Percentiles rank a stretch among this genome's conserved stretches.
Evolutionary conservation across 2,113 vertebrate genomes (phyloP).

Genomic region (Megaleporinus macrocephalus): DNA sequence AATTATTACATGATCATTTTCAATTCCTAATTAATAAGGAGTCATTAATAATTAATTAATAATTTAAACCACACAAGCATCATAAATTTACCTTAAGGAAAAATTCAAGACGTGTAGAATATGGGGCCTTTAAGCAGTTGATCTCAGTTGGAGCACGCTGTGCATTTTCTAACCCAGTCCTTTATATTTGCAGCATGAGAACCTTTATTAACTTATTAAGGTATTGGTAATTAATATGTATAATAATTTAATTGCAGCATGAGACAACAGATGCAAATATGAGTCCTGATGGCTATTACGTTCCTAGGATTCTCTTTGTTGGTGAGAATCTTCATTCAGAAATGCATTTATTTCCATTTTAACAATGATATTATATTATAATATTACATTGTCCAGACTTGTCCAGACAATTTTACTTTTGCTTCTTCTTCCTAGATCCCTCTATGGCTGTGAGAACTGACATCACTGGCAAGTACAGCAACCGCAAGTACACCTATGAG

Average conservation of each 20-base stretch:
- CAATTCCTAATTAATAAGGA: too few species aligned
- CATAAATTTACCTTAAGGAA: too few species aligned
- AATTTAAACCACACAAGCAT: too few species aligned
- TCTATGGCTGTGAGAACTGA: constrained; percentile 67
- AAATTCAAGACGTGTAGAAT: too few species aligned
- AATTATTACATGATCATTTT: too few species aligned
- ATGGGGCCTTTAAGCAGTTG: too few species aligned
- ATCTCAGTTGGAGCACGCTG: too few species aligned
- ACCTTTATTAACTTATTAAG: too few species aligned
- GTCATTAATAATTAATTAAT: too few species aligned
- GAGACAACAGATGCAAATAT: constrained; percentile 85
- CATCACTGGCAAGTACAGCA: constrained; percentile 67
- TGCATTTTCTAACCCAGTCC: constrained; percentile 9
- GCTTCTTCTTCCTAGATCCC: constrained; percentile 58
- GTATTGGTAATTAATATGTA: too few species aligned
- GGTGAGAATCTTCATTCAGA: constrained; percentile 71
- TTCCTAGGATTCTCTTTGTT: constrained; percentile 90
- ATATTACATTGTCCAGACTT: too few species aligned
- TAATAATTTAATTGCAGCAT: constrained; percentile 79
- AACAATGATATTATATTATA: background rate
- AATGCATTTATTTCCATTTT: background rate
- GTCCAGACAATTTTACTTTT: too few species aligned
- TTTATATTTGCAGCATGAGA: constrained; percentile 84
- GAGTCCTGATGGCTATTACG: constrained; percentile 87
- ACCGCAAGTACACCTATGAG: constrained; percentile 66